These are phyloP conservation scores for Parnassius apollo DNA, from an alignment of 2,888 invertebrate species.

Conservation along the genomic window DNA sequence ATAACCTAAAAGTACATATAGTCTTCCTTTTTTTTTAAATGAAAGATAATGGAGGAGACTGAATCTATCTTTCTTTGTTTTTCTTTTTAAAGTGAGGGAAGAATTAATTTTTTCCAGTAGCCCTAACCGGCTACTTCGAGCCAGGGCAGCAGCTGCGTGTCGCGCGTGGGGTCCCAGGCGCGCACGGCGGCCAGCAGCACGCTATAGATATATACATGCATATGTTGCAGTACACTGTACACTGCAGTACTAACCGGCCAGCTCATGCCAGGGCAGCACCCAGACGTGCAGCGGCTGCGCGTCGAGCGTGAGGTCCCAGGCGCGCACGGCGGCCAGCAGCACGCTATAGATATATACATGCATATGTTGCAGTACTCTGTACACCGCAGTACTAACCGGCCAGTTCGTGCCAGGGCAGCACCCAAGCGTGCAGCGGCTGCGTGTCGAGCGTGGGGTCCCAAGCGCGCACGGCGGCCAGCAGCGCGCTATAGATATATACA, in stretches of 20 bases:
- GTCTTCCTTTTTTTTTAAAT: too few species aligned
- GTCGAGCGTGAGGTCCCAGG: slow-evolving; percentile 98
- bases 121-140: too few species aligned
- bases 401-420: slow-evolving; percentile 96
- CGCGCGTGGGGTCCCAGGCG: slow-evolving; percentile 75
- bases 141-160: too few species aligned
- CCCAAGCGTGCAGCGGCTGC: slow-evolving; percentile 97
- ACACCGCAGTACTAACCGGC: slow-evolving; percentile 76
- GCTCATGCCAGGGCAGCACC: slow-evolving; percentile 97
- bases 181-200: slow-evolving; percentile 88
- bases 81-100: too few species aligned
- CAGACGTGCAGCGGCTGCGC: slow-evolving; percentile 97
- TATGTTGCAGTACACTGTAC: too few species aligned
- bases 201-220: too few species aligned
- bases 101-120: too few species aligned
- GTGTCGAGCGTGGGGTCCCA: slow-evolving; percentile 99
- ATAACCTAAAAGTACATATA: too few species aligned
- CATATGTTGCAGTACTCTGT: too few species aligned
- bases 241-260: slow-evolving; percentile 81
- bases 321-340: slow-evolving; percentile 87
- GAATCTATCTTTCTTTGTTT: too few species aligned
- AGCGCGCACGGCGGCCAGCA: slow-evolving; percentile 87
- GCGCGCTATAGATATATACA: slow-evolving; percentile 44
- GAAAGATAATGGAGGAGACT: too few species aligned
- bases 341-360: slow-evolving; percentile 42